Evolutionary conservation across 1,140 invertebrate species (phyloP).

Genomic region (Drosophila punjabiensis): DNA sequence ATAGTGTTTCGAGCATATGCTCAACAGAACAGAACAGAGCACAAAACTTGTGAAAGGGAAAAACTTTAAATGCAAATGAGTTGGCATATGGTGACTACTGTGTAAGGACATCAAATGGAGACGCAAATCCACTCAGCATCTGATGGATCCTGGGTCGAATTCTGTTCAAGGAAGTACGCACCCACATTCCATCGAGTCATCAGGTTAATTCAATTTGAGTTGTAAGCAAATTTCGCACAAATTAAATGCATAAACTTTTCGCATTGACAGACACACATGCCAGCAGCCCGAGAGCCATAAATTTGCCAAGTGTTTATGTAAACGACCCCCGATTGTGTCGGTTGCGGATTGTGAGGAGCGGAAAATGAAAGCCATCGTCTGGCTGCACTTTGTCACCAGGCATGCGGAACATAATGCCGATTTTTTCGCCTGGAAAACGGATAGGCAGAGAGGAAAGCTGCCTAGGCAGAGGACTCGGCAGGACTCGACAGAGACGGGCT

Average conservation of each 20-base stretch:
- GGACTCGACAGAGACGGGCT: background rate
- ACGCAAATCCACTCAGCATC: background rate
- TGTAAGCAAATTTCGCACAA: constrained; percentile 77
- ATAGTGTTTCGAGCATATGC: constrained; percentile 50
- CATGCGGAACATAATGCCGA: constrained; percentile 77
- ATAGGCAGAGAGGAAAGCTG: background rate
- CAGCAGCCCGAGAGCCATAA: constrained; percentile 54
- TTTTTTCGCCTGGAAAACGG: constrained; percentile 78
- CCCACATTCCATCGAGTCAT: constrained; percentile 50
- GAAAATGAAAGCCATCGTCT: constrained; percentile 50
- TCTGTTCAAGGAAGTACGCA: constrained; percentile 3
- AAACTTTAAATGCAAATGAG: constrained; percentile 64
- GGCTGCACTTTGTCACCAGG: constrained; percentile 76
- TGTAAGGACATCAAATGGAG: constrained; percentile 17
- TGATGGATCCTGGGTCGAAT: constrained; percentile 15
- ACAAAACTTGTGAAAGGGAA: constrained; percentile 46
- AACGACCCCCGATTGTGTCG: constrained; percentile 73
- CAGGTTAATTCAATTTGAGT: constrained; percentile 80
- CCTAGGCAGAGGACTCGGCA: background rate
- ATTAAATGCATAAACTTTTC: constrained; percentile 80
- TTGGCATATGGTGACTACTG: constrained; percentile 42
- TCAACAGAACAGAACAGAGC: background rate
- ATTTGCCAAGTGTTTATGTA: constrained; percentile 75
- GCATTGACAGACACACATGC: constrained; percentile 63
- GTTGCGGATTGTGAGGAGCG: constrained; percentile 20